Evolutionary conservation across 2,888 invertebrate species (phyloP), one percentile per base, ranked within the genome.

Genomic region (Trachelus troglodyta): DNA sequence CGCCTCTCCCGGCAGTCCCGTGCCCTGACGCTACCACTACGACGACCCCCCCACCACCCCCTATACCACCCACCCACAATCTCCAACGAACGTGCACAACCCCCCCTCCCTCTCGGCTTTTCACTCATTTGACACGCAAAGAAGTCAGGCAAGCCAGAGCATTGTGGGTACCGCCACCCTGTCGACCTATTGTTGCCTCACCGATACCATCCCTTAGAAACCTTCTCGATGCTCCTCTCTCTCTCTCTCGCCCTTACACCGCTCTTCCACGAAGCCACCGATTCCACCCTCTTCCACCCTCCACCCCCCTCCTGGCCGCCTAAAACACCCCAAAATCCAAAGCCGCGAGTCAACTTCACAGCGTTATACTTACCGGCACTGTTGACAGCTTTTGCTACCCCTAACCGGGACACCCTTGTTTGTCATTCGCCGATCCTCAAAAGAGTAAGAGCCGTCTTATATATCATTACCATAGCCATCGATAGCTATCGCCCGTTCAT

Each of bases 61-160:
- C 74, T 69, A 40, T 35, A 37, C 71, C 76, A 69, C 76, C 73
- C 73, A 56, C 78, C 77, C 75, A 74, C 75, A 69, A 69, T 69
- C 79, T 34, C 34, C 80, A 73, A 69, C 79, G 75, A 77, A 78
- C 79, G 75, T 83, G 80, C 83, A 84, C 85, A 82, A 86, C 83
- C 86, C 35, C 11, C 35, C 34, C 34, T 9, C 34, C 85, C 87
- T n/a, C n/a, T 83, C 85, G 85, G 89, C 89, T 90, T 90, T 90
- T 90, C 91, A 90, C 89, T 90, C 89, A 90, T 91, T 91, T 91
- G 91, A 91, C 91, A 91, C 91, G 90, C 91, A 91, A 91, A 91
- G 91, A 91, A 91, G 90, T 91, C 90, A 90, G 90, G 86, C 87
- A 87, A 90, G 89, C 89, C 88, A 85, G 40, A 56, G 88, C 87